Evolutionary conservation across 2,797 vertebrate genomes (phyloP).

Genomic region (Chrosomus eos): DNA sequence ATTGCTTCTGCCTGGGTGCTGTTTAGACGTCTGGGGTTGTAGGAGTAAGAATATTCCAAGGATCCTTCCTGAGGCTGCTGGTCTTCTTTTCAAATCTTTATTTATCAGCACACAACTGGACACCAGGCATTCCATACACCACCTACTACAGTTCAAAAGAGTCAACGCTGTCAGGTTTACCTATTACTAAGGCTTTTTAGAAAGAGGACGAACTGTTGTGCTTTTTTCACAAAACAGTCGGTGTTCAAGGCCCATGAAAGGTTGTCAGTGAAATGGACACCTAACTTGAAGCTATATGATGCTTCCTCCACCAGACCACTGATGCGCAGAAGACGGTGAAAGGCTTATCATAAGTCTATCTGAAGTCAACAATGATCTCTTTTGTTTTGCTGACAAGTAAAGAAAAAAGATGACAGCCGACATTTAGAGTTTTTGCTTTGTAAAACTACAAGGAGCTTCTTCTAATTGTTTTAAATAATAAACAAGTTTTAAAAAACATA

Average conservation of each 20-base stretch:
- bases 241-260: slow-evolving; percentile 1
- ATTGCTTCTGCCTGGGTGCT: slow-evolving; percentile 21
- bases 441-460: slow-evolving; percentile 5
- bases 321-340: not conserved
- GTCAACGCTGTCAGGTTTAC: slow-evolving; percentile 1
- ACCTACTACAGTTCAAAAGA: slow-evolving; percentile 15
- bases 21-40: not conserved
- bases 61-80: not conserved
- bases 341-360: not conserved
- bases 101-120: not conserved
- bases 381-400: not conserved
- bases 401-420: not conserved
- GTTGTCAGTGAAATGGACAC: slow-evolving; percentile 17
- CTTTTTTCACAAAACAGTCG: not conserved
- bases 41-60: not conserved
- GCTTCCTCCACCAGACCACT: not conserved
- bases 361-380: not conserved
- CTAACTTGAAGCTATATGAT: not conserved
- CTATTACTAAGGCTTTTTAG: not conserved
- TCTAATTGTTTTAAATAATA: too few species aligned
- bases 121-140: not conserved
- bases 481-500: too few species aligned
- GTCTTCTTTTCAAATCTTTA: slow-evolving; percentile 13
- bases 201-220: not conserved
- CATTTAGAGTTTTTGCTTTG: not conserved